A percentile compares a stretch with the other conserved stretches of the same genome.
These are phyloP conservation scores for Neoarius graeffei DNA, from an alignment of 2,113 vertebrate species.

Conservation along the genomic window DNA sequence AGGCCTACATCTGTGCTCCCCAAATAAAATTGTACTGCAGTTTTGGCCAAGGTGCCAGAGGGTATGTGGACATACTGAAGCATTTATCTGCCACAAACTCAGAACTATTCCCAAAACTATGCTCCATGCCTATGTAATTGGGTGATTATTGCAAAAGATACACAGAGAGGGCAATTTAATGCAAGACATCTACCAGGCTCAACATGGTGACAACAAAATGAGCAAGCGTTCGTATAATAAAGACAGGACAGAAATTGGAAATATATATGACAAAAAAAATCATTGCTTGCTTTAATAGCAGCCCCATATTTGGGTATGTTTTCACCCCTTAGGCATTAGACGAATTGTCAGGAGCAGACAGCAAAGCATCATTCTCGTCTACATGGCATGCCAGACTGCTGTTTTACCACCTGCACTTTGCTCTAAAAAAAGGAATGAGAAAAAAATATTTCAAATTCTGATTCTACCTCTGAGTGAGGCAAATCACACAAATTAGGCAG, in stretches of 20 bases:
- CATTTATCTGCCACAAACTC: constrained; percentile 34
- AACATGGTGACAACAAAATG: background rate
- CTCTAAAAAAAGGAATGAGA: background rate
- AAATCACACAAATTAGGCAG: constrained; percentile 1
- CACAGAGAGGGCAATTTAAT: constrained; percentile 27
- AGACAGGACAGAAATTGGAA: constrained; percentile 9
- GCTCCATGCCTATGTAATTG: constrained; percentile 18
- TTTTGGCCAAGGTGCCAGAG: constrained; percentile 6
- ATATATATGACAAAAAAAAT: constrained; percentile 9
- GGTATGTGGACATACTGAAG: background rate
- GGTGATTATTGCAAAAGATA: background rate
- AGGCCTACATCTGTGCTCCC: background rate
- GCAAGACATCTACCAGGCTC: constrained; percentile 21
- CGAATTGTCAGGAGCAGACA: constrained; percentile 34
- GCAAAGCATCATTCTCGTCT: constrained; percentile 27
- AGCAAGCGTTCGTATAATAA: background rate
- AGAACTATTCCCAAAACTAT: constrained; percentile 6
- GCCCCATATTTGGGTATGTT: constrained; percentile 25
- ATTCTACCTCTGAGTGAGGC: background rate
- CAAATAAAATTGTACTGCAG: constrained; percentile 19
- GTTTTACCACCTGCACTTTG: constrained; percentile 36
- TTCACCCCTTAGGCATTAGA: constrained; percentile 24
- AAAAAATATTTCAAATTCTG: background rate
- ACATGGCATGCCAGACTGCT: constrained; percentile 28
- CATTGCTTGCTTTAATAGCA: constrained; percentile 16